Conservation (phyloP, 2,113 vertebrate species). For the Fulica atra region DNA sequence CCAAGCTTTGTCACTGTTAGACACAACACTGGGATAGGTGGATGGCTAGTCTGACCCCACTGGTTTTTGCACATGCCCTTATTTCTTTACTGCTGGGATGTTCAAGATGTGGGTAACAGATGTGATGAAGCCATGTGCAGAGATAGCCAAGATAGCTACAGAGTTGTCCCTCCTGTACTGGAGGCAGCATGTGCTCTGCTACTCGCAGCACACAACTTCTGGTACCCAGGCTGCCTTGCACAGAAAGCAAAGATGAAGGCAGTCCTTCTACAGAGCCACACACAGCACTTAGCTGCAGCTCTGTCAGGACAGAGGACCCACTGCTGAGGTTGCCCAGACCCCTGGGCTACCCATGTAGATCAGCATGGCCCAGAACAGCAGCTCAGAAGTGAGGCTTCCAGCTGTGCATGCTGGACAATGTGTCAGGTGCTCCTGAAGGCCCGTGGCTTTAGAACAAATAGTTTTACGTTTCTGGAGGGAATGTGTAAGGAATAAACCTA, state of each 20-base stretch:
- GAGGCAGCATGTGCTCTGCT: not conserved
- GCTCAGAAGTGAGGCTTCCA: not conserved
- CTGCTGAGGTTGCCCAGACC: not conserved
- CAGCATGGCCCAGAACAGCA: not conserved
- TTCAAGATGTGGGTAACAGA: not conserved
- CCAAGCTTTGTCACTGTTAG: not conserved
- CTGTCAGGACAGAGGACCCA: not conserved
- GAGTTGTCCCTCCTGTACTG: not conserved
- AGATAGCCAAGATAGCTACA: not conserved
- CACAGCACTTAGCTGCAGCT: not conserved
- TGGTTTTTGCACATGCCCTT: not conserved
- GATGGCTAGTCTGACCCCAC: not conserved
- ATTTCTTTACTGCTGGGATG: not conserved
- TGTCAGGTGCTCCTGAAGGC: not conserved
- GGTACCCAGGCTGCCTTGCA: not conserved
- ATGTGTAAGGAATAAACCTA: not conserved
- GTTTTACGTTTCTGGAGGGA: not conserved
- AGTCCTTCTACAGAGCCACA: not conserved
- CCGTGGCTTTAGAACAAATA: not conserved
- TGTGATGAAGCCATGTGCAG: not conserved
- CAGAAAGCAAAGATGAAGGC: not conserved
- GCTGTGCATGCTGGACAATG: not conserved
- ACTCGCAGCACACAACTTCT: not conserved
- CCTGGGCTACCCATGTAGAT: not conserved
- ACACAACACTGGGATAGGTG: not conserved